Evolutionary conservation across 2,888 invertebrate species (phyloP), one percentile per base, ranked within the genome.

Genomic region (Chrysina gloriosa): DNA sequence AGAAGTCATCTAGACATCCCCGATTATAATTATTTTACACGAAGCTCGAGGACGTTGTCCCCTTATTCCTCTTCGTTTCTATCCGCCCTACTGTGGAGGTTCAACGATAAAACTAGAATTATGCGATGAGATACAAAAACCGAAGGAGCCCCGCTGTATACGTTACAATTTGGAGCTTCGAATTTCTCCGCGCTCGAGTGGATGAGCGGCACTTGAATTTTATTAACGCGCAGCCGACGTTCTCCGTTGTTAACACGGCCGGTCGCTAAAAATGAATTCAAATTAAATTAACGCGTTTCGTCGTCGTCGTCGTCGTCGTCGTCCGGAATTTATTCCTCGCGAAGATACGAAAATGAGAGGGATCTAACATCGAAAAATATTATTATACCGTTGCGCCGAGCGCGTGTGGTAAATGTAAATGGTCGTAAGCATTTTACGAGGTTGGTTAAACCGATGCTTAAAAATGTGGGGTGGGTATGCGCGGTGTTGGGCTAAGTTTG

Each of bases 31-130:
- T 52, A 52, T 52, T 52, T 52, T 52, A 52, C 31, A 25, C 11
- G 52, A 9, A 31, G 21, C 29, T 25, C 19, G 16, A 19, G 23
- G 52, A 16, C 19, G 52, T n/a, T n/a, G n/a, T n/a, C n/a, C n/a
- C n/a, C 52, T n/a, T 19, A 31, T 16, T 52, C 21, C 21, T 19
- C 52, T 61, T 29, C 42, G 45, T 61, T n/a, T 61, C 42, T 61
- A 61, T 42, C 45, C 56, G 21, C 29, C 58, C 45, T 61, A n/a
- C n/a, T n/a, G n/a, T n/a, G n/a, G n/a, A n/a, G n/a, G n/a, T n/a
- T n/a, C n/a, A 27, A 27, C 42, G 29, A 36, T 61, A 61, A 61
- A 61, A 61, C 45, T 61, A 42, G 45, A 61, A 61, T 61, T 61
- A 61, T 61, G 58, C 45, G 58, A 16, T 9, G 16, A 9, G 42